Conservation (phyloP, 2,888 invertebrate species). For the Drosophila colorata region DNA sequence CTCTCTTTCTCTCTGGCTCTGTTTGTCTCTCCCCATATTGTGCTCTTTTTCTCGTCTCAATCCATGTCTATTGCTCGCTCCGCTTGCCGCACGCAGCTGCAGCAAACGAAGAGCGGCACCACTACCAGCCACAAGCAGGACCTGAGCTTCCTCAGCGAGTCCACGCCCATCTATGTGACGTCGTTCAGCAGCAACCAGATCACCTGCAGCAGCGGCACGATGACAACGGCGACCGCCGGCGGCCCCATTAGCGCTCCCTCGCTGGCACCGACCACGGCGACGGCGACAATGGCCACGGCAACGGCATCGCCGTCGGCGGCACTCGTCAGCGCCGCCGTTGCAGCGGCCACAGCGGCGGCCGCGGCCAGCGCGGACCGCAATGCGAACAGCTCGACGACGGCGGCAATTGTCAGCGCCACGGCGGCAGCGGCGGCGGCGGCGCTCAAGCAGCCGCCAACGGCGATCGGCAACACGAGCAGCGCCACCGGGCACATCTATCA, state of each 20-base stretch:
- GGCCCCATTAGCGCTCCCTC: conserved; percentile 81
- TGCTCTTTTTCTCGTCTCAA: not conserved
- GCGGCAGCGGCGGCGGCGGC: conserved; percentile 51
- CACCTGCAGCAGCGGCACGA: conserved; percentile 86
- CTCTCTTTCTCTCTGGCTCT: not conserved
- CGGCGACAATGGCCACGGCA: conserved; percentile 47
- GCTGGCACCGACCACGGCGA: conserved; percentile 59
- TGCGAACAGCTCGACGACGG: conserved; percentile 61
- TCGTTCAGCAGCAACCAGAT: conserved; percentile 88
- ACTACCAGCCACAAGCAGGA: conserved; percentile 86
- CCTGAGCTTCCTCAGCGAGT: conserved; percentile 92
- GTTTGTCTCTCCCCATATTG: not conserved
- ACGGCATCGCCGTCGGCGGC: conserved; percentile 53
- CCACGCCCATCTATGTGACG: conserved; percentile 93
- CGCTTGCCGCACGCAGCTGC: conserved; percentile 61
- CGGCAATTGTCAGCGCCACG: conserved; percentile 56
- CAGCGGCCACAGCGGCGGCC: conserved; percentile 55
- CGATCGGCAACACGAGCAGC: conserved; percentile 89
- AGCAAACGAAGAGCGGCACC: conserved; percentile 85
- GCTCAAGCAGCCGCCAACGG: conserved; percentile 48
- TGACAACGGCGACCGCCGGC: conserved; percentile 85
- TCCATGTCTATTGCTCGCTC: not conserved
- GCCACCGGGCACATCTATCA: conserved; percentile 70
- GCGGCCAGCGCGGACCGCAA: conserved; percentile 53
- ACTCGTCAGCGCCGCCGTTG: conserved; percentile 60